A percentile compares a stretch with the other conserved stretches of the same genome.
phyloP scores from a whole-genome alignment of 2,888 invertebrate genomes.

The Eupithecia pulchellata region DNA sequence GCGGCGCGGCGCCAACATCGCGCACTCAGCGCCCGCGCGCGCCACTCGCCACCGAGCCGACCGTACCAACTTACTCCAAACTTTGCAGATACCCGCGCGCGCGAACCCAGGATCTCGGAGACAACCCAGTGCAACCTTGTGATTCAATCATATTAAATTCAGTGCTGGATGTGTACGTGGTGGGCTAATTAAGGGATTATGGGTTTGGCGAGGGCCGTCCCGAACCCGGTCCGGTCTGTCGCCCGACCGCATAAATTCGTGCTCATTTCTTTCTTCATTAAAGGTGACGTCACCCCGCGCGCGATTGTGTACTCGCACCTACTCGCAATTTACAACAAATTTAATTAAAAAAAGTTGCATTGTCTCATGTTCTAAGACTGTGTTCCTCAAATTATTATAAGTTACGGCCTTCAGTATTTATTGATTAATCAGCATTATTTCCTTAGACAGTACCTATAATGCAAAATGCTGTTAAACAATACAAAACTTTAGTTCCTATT shows the following conservation, averaged over 20 bases:
- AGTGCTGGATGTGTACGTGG: slow-evolving; percentile 52
- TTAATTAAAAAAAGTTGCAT: slow-evolving; percentile 63
- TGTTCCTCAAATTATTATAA: slow-evolving; percentile 48
- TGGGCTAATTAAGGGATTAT: slow-evolving; percentile 75
- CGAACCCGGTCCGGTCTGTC: slow-evolving; percentile 68
- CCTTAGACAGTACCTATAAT: slow-evolving; percentile 45
- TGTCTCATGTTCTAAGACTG: slow-evolving; percentile 61
- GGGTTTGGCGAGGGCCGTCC: slow-evolving; percentile 70
- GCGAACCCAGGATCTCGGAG: neutral
- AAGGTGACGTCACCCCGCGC: slow-evolving; percentile 80
- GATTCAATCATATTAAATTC: slow-evolving; percentile 30
- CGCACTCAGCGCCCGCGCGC: slow-evolving; percentile 75
- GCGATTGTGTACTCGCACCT: slow-evolving; percentile 57
- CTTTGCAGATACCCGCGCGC: slow-evolving; percentile 24
- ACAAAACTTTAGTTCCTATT: slow-evolving; percentile 6
- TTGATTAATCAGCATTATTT: slow-evolving; percentile 64
- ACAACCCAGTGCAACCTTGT: slow-evolving; percentile 27
- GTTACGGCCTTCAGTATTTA: slow-evolving; percentile 60
- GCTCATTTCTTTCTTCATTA: slow-evolving; percentile 67
- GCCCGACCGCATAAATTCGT: slow-evolving; percentile 71
- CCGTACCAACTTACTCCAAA: slow-evolving; percentile 47
- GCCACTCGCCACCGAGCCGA: slow-evolving; percentile 55
- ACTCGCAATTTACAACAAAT: slow-evolving; percentile 37
- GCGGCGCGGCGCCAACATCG: slow-evolving; percentile 81
- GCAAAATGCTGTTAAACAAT: slow-evolving; percentile 34